A percentile compares a stretch with the other conserved stretches of the same genome.
Conservation (phyloP, 1,140 invertebrate genomes). For the Heliconius melpomene region DNA sequence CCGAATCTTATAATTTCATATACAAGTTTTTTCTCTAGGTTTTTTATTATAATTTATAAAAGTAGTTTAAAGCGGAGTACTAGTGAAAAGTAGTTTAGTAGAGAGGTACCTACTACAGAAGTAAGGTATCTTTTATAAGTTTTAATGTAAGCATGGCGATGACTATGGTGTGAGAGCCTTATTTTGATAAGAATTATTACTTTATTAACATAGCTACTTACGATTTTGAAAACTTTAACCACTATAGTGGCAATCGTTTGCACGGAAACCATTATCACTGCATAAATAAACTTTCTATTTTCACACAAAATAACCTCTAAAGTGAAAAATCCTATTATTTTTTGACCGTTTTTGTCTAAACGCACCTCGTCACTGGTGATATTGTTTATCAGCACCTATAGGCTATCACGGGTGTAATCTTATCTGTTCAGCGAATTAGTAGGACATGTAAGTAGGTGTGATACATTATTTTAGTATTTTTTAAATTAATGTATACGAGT, state of each 20-base stretch:
- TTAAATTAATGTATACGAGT: not conserved
- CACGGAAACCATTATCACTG: constrained; percentile 86
- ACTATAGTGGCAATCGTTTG: constrained; percentile 88
- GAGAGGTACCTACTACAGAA: not conserved
- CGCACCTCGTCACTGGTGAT: constrained; percentile 60
- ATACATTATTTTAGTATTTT: constrained; percentile 33
- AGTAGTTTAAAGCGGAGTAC: too few species aligned
- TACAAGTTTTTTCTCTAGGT: too few species aligned
- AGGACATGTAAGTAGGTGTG: constrained; percentile 61
- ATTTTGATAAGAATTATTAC: not conserved
- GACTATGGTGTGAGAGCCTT: not conserved
- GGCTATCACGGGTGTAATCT: constrained; percentile 67
- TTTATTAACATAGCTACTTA: constrained; percentile 69
- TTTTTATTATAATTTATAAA: too few species aligned
- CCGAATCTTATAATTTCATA: too few species aligned
- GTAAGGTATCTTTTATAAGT: not conserved
- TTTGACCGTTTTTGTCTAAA: constrained; percentile 59
- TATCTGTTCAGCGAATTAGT: constrained; percentile 74
- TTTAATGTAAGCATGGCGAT: not conserved
- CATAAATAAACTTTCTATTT: constrained; percentile 43
- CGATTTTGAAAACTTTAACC: constrained; percentile 90
- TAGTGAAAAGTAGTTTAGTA: too few species aligned
- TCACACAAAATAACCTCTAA: constrained; percentile 14
- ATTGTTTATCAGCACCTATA: constrained; percentile 57
- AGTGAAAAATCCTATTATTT: constrained; percentile 48